Base-by-base conservation (phyloP, 2,888 invertebrate genomes). In the Acrobasis consociella region DNA sequence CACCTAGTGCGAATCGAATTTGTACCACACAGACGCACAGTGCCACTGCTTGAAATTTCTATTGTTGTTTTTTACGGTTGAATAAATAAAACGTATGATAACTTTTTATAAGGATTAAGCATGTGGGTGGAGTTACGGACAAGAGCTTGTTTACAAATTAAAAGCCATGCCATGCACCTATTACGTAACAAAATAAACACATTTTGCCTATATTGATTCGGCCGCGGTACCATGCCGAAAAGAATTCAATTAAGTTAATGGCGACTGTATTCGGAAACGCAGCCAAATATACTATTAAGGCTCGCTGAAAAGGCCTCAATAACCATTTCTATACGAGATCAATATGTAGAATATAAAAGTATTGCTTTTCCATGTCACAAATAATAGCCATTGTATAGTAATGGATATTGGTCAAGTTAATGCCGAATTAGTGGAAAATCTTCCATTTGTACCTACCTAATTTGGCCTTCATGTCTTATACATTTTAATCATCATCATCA, bases 231-330 rank as follows among this genome's bases (percentile, higher is more conserved):
- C 65, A 72, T 69, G 70, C 69, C 71, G 69, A 77, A 77, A 72
- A 75, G 73, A 78, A 77, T 79, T 73, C 77, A 80, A 78, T 80
- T 79, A 80, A 75, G 67, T 73, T 77, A 78, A 79, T 80, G 75
- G 79, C 69, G 65, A 72, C 67, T 70, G 69, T 72, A 67, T 69
- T 67, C 68, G 69, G 52, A 60, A 67, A 71, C 67, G 72, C 73
- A 70, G 71, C 71, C 73, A 73, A 73, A 75, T 75, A 75, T 75
- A 73, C 72, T 73, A 75, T 73, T 75, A 74, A 70, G 67, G 69
- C 60, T 66, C 71, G 72, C 72, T 74, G 74, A 74, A 76, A 77
- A 77, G 77, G 74, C 63, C 62, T 75, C 70, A 71, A 72, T 71
- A 70, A 73, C 72, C 71, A 72, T 71, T 70, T 66, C 66, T 67